Base-by-base conservation (phyloP, 1,140 invertebrate species). In the Lineus longissimus region DNA sequence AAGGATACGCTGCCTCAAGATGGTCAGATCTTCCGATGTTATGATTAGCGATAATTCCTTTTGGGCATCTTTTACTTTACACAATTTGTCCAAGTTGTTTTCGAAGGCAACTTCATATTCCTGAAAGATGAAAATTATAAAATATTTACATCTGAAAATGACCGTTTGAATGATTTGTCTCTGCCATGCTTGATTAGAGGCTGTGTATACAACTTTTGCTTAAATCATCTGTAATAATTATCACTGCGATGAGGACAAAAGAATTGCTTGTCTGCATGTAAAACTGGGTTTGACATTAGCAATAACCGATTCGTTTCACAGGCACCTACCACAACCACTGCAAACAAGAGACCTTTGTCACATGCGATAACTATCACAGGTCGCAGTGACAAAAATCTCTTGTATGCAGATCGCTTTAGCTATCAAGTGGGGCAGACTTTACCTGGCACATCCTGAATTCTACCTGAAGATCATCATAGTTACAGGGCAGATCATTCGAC, bases 11-110 rank as follows among this genome's bases (percentile, higher is more conserved):
- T 89, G 85, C 1, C 88, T 86, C 0, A 94, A 79, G 9, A 88
- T 84, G 73, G 92, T 92, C 77, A 92, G 88, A 70, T 97, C 93
- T n/a, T 88, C 87, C 0, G 92, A 90, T 76, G 90, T 92, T 2
- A 95, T 84, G 61, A 89, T 90, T 70, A 92, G 89, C 68, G 91
- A 89, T 7, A 97, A 82, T 79, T 93, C 88, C 77, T 92, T 90
- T 69, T 92, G 89, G 27, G 87, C 87, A 0, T 89, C 86, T 29
- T 86, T 86, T 0, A 94, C 81, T 17, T 68, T 58, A 23, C 81
- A 74, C n/a, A 83, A 67, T 47, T 81, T 80, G n/a, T 73, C 70
- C 55, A 73, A 72, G 29, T 70, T 65, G 55, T 64, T 71, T 2
- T 51, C 64, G 64, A 78, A 77, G 19, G 71, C 59, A 19, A 58